Conservation (phyloP, 2,113 vertebrate genomes). For the Polypterus senegalus region DNA sequence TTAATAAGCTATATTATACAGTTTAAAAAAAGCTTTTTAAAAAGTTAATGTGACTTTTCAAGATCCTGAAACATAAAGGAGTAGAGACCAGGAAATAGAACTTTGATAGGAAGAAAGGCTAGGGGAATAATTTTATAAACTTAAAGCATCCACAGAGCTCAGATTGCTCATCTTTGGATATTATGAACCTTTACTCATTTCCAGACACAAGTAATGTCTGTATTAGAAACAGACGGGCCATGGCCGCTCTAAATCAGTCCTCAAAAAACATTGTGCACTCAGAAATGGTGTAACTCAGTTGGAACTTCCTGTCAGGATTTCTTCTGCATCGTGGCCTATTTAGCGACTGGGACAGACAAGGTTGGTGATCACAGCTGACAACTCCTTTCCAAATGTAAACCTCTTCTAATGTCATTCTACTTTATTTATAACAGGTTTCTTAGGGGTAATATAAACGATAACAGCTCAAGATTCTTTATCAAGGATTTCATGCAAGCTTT, state of each 20-base stretch:
- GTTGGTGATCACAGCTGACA: slow-evolving; percentile 48
- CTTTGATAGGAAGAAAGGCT: no score
- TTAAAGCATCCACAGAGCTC: no score
- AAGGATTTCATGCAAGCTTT: background rate
- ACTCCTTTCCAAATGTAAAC: slow-evolving; percentile 33
- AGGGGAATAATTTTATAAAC: no score
- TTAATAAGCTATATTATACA: no score
- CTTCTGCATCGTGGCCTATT: slow-evolving; percentile 35
- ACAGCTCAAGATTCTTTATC: background rate
- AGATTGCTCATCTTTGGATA: no score
- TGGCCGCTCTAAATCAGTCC: background rate
- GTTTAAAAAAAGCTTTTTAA: no score
- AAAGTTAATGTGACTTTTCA: no score
- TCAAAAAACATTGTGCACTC: slow-evolving; percentile 24
- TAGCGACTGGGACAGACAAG: slow-evolving; percentile 24
- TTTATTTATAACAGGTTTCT: slow-evolving; percentile 1
- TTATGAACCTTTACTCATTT: slow-evolving; percentile 1
- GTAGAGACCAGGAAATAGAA: no score
- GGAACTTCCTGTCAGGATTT: slow-evolving; percentile 37
- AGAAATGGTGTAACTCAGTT: slow-evolving; percentile 33
- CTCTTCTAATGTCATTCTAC: slow-evolving; percentile 25
- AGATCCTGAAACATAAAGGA: no score
- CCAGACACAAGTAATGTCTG: background rate
- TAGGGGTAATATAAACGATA: background rate
- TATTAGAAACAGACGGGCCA: slow-evolving; percentile 1